Base-by-base conservation (phyloP, 2,797 vertebrate species). In the Acrossocheilus fasciatus region DNA sequence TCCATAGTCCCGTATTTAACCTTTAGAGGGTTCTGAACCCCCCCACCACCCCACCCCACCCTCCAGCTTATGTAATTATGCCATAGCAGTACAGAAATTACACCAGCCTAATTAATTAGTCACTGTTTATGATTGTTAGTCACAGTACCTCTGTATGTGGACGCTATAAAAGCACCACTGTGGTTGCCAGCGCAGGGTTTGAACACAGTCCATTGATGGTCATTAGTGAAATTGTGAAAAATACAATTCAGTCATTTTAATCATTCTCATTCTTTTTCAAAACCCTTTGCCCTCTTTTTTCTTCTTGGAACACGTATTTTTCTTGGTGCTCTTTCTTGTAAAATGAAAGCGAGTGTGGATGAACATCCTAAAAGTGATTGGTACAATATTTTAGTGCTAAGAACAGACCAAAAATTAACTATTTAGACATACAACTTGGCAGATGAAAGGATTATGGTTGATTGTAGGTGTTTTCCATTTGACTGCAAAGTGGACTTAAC, bases 51-150 rank as follows among this genome's bases (percentile, higher is more conserved):
- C 26, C 26, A 26, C n/a, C 39, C 30, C 11, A 10, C 11, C 6
- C 17, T 11, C 17, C 20, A 64, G 57, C 57, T 30, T 45, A 50
- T 64, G 69, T 76, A 26, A 84, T 77, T 76, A 52, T 76, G 59
- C 43, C 59, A 76, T 41, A 52, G 47, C 73, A 66, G 73, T 76
- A 26, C 43, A 76, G 43, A 76, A 84, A 76, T 84, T 64, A 75
- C 57, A 64, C 54, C 69, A 75, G 36, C 70, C 70, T 17, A 83
- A 75, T 75, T 72, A 83, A 83, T 83, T 83, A 83, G 57, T 77
- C 62, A 52, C 74, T 76, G 73, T 78, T 84, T 84, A 84, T 76
- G 47, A 72, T 36, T 59, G 50, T 83, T 74, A 66, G 70, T 83
- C 43, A 75, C 82, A 83, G 47, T 30, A 41, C 39, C 30, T 41